Evolutionary conservation across 2,888 invertebrate genomes (phyloP).

Genomic region (Crematogaster levior): DNA sequence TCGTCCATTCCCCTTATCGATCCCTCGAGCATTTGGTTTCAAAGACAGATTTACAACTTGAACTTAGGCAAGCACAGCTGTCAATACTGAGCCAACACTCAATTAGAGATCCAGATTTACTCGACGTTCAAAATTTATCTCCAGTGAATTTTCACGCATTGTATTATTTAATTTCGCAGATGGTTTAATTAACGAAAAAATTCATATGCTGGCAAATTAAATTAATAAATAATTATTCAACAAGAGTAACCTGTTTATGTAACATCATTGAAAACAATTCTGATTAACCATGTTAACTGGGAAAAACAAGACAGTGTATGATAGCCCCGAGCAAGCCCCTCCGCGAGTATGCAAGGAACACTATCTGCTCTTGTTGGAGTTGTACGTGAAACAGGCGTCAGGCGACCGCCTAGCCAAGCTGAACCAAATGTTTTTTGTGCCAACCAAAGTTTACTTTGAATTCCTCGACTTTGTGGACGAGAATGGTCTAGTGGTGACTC

Average conservation of each 20-base stretch:
- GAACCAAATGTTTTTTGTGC: conserved; percentile 82
- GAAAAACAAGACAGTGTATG: background rate
- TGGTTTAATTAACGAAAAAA: background rate
- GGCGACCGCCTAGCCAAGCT: conserved; percentile 79
- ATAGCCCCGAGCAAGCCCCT: background rate
- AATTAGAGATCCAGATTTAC: background rate
- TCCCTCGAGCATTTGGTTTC: background rate
- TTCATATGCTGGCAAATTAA: background rate
- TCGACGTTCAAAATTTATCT: conserved; percentile 3
- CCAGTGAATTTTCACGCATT: background rate
- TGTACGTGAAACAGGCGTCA: conserved; percentile 87
- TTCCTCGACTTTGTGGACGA: conserved; percentile 87
- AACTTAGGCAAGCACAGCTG: conserved; percentile 30
- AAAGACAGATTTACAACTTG: conserved; percentile 18
- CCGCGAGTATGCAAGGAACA: conserved; percentile 68
- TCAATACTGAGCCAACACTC: no score
- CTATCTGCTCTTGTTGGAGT: conserved; percentile 88
- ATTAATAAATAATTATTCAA: background rate
- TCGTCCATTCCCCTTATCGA: background rate
- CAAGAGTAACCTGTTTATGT: background rate
- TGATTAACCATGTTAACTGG: background rate
- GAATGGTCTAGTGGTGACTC: conserved; percentile 83
- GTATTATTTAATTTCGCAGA: background rate
- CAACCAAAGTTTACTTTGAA: conserved; percentile 88
- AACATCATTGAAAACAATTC: background rate